Evolutionary conservation across 1,140 invertebrate genomes (phyloP), one percentile per base, ranked within the genome.

Genomic region (Oncopodura yosiiana): DNA sequence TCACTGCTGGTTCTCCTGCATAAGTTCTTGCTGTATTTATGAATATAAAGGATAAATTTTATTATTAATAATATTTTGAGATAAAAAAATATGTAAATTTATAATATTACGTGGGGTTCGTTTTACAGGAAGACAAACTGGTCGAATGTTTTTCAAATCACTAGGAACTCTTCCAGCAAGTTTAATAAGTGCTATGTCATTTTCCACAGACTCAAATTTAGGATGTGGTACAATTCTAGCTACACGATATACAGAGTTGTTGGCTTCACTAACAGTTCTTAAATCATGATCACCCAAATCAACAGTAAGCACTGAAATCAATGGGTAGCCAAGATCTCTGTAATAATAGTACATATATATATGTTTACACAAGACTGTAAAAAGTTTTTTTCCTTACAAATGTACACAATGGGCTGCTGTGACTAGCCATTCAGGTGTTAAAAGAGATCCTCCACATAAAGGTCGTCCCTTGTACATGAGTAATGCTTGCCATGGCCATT

Each of bases 251-350:
- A 63, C 45, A 6, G 18, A 14, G 41, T 59, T 59, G 5, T 26
- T 44, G 0, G 51, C 53, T 41, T 63, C 61, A 2, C 21, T 49
- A 4, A 23, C 21, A 1, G 44, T 49, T 29, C 49, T 14, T 8
- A 63, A 32, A 37, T 63, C 57, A 54, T 63, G 57, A 37, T 63
- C 61, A 18, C 61, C 61, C 9, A 63, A 36, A 34, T 59, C 57
- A 3, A 59, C 50, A 1, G 56, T 59, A 34, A 63, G 26, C 14
- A 56, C 12, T 1, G 49, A 49, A 8, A 45, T 44, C 26, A 61
- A 30, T 1, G 60, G 60, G 26, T 54, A 19, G 0, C 39, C 34
- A 0, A 56, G 23, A 37, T 36, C 52, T 23, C 55, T 61, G 16
- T 26, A 42, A 49, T 9, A n/a, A n/a, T n/a, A n/a, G n/a, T n/a